Percentiles rank a stretch among this genome's conserved stretches.
Conservation (phyloP, 1,140 invertebrate species). For the Pseudomyrmex gracilis region DNA sequence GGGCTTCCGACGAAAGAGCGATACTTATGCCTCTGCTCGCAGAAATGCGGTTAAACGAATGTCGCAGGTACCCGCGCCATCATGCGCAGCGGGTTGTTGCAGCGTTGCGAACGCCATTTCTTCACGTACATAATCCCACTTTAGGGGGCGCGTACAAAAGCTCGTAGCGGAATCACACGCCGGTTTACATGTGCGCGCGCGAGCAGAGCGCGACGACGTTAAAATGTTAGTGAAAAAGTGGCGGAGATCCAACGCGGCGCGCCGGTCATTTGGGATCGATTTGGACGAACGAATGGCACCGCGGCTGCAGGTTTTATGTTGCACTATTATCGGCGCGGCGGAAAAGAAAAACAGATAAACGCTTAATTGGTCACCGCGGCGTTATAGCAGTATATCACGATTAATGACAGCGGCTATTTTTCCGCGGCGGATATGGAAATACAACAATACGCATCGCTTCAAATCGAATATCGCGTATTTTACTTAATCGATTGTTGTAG, state of each 20-base stretch:
- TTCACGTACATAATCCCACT: constrained; percentile 50
- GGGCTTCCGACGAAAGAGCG: constrained; percentile 43
- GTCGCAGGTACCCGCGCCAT: constrained; percentile 26
- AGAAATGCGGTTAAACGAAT: constrained; percentile 56
- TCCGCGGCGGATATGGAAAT: constrained; percentile 26
- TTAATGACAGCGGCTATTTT: constrained; percentile 51
- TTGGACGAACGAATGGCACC: constrained; percentile 46
- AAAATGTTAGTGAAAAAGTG: constrained; percentile 46
- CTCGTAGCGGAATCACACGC: background rate
- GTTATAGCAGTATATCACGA: constrained; percentile 57
- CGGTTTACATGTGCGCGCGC: background rate
- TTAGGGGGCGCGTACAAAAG: constrained; percentile 35
- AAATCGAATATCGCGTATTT: constrained; percentile 17
- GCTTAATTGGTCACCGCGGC: constrained; percentile 62
- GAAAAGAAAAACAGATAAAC: constrained; percentile 57
- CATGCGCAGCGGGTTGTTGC: background rate
- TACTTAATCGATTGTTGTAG: constrained; percentile 26
- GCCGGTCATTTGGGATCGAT: constrained; percentile 63
- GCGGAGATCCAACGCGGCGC: background rate
- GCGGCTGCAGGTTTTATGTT: constrained; percentile 36
- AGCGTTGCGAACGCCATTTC: constrained; percentile 50
- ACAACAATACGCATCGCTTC: constrained; percentile 14
- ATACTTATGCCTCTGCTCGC: constrained; percentile 31
- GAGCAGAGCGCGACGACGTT: background rate
- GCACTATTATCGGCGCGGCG: constrained; percentile 46